Evolutionary conservation across 2,797 vertebrate genomes (phyloP).

Genomic region (Eospalax fontanierii): DNA sequence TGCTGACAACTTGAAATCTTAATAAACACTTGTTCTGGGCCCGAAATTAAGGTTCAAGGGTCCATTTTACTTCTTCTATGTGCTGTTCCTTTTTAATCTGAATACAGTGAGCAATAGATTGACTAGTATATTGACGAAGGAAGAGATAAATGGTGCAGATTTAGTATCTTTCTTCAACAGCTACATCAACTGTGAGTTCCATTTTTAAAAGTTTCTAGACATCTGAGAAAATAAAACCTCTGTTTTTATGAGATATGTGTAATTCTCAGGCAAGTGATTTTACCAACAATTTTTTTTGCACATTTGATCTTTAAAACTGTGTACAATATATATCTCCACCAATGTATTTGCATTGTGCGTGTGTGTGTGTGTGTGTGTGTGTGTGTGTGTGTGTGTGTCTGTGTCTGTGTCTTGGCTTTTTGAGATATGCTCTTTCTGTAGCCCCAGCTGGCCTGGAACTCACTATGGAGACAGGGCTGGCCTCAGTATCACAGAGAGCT

Average conservation of each 20-base stretch:
- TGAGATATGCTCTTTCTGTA: no score
- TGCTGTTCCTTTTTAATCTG: not conserved
- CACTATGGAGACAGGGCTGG: no score
- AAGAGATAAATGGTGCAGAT: conserved; percentile 16
- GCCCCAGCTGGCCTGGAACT: no score
- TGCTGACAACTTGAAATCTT: conserved; percentile 23
- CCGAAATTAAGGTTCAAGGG: not conserved
- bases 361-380: no score
- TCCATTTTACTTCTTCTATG: not conserved
- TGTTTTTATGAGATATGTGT: conserved; percentile 11
- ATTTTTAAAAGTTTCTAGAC: conserved; percentile 23
- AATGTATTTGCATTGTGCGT: not conserved
- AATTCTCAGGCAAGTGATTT: conserved; percentile 36
- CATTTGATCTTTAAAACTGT: not conserved
- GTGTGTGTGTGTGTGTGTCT: no score
- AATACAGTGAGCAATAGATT: conserved; percentile 23
- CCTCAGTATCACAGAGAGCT: no score
- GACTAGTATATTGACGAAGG: not conserved
- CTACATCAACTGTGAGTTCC: not conserved
- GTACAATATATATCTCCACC: not conserved
- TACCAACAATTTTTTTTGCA: conserved; percentile 11
- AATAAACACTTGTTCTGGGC: not conserved
- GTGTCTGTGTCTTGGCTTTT: no score
- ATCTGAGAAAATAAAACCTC: conserved; percentile 14
- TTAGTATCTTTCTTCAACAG: conserved; percentile 36